Conservation (phyloP, 2,797 vertebrate species). For the Megaceryle alcyon region DNA sequence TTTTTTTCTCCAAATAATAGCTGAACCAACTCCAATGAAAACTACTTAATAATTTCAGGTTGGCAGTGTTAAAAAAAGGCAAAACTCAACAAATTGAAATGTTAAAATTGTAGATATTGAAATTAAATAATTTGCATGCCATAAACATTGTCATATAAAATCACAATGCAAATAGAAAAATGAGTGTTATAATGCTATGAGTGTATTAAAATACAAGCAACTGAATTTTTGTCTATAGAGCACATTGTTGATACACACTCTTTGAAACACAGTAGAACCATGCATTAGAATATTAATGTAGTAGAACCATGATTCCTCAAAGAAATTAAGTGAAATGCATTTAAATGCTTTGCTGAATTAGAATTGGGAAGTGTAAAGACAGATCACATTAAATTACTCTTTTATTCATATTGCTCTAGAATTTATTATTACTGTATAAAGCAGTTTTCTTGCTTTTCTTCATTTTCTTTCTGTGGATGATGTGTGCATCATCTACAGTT, state of each 20-base stretch:
- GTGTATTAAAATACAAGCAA: not conserved
- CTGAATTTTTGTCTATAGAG: not conserved
- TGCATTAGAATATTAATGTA: not conserved
- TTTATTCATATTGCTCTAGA: not conserved
- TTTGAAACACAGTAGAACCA: not conserved
- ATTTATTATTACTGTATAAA: not conserved
- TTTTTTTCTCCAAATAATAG: not conserved
- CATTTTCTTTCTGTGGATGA: not conserved
- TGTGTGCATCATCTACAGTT: not conserved
- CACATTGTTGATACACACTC: not conserved
- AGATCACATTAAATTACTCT: not conserved
- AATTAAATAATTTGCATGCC: not conserved
- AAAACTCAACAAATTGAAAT: not conserved
- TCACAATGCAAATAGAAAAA: not conserved
- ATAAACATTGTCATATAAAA: not conserved
- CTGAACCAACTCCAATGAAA: not conserved
- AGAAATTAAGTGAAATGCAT: not conserved
- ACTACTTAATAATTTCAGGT: not conserved
- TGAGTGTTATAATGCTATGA: fast-evolving
- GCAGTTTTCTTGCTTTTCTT: not conserved
- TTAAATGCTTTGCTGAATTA: not conserved
- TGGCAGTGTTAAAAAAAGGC: not conserved
- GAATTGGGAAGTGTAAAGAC: not conserved
- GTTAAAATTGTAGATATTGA: not conserved
- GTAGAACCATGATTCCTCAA: not conserved